A percentile compares a stretch with the other conserved stretches of the same genome.
These are phyloP conservation scores for Napeogenes inachia DNA, from an alignment of 2,888 invertebrate species.

Conservation along the genomic window DNA sequence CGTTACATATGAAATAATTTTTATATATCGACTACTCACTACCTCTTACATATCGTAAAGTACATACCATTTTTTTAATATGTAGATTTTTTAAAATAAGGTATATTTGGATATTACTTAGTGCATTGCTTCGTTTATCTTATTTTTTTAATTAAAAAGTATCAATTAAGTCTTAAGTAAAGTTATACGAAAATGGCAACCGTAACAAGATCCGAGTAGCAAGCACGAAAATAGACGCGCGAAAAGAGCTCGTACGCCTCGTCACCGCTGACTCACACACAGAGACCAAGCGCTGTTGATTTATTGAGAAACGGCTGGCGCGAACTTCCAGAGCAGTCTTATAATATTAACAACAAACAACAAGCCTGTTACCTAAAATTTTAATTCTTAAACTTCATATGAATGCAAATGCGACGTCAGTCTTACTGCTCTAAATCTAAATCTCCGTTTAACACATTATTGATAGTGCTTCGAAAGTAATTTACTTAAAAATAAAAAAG, in stretches of 20 bases:
- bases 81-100: too few relatives aligned
- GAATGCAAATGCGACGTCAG: not conserved
- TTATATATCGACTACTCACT: not conserved
- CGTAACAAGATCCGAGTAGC: slow-evolving; percentile 66
- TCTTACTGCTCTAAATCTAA: too few relatives aligned
- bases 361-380: not conserved
- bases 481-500: too few relatives aligned
- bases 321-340: slow-evolving; percentile 8
- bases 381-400: slow-evolving; percentile 6
- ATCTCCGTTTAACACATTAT: too few relatives aligned
- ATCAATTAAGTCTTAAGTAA: slow-evolving; percentile 30
- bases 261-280: slow-evolving; percentile 40
- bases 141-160: slow-evolving; percentile 6
- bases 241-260: slow-evolving; percentile 38
- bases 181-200: slow-evolving; percentile 56
- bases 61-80: not conserved
- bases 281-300: slow-evolving; percentile 6
- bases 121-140: too few relatives aligned
- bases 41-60: not conserved
- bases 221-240: slow-evolving; percentile 38
- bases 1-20: not conserved
- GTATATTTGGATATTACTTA: too few relatives aligned
- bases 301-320: slow-evolving; percentile 3
- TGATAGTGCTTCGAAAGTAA: too few relatives aligned
- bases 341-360: not conserved